Percentiles rank a stretch among this genome's conserved stretches.
These are phyloP conservation scores for Hiodon alosoides DNA, from an alignment of 2,113 vertebrate genomes.

Conservation along the genomic window DNA sequence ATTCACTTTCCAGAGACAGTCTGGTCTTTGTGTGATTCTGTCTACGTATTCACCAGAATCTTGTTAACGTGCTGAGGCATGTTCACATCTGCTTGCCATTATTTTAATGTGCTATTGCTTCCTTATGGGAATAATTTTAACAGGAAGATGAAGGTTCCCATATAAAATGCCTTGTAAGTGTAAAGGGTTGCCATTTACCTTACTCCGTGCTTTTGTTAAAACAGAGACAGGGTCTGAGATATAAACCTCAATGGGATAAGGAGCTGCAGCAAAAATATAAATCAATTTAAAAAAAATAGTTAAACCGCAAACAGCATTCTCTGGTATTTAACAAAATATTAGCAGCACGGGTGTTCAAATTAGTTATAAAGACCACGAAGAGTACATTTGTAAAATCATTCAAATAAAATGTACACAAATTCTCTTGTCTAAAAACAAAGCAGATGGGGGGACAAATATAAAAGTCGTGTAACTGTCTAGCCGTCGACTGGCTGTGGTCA, in stretches of 20 bases:
- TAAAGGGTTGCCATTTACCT: constrained; percentile 14
- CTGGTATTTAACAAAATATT: constrained; percentile 4
- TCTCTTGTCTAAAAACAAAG: constrained; percentile 5
- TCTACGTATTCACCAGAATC: constrained; percentile 6
- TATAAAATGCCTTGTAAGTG: constrained; percentile 24
- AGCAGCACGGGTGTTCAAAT: constrained; percentile 5
- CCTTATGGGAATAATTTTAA: constrained; percentile 32
- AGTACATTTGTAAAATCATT: neutral
- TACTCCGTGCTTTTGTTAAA: constrained; percentile 6
- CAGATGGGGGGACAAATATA: neutral
- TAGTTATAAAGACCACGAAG: constrained; percentile 4
- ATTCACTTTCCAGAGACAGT: neutral
- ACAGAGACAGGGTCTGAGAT: constrained; percentile 8
- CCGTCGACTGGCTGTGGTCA: neutral
- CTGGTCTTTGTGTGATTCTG: constrained; percentile 15
- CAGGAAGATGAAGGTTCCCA: constrained; percentile 20
- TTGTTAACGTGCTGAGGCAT: constrained; percentile 26
- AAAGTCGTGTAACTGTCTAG: neutral
- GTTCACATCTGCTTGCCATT: constrained; percentile 28
- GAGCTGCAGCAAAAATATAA: neutral
- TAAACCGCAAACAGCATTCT: neutral
- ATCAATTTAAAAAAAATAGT: neutral
- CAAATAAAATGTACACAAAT: neutral
- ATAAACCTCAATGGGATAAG: constrained; percentile 1
- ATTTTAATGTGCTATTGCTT: constrained; percentile 23